Conservation (phyloP, 53 echinoderm and acorn worm genomes). For the Hippasteria phrygiana region DNA sequence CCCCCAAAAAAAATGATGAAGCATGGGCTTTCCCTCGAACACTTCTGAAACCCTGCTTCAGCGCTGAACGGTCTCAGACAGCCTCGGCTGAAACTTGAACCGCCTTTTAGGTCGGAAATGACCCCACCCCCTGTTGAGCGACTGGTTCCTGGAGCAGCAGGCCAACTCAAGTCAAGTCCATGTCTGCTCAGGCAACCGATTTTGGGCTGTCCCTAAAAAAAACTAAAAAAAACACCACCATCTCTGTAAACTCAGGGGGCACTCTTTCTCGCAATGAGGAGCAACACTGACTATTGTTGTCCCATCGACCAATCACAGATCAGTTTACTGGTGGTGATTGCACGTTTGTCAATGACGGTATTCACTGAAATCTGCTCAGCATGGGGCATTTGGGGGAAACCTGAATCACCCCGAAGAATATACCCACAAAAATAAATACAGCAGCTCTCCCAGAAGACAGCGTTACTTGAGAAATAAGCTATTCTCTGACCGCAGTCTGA, state of each 20-base stretch:
- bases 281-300: conserved; percentile 9
- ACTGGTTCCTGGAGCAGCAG: conserved; percentile 36
- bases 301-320: conserved; percentile 17
- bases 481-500: neutral
- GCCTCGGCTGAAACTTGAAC: conserved; percentile 23
- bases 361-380: neutral
- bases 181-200: conserved; percentile 5
- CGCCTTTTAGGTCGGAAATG: conserved; percentile 39
- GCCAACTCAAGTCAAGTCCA: conserved; percentile 19
- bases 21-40: neutral
- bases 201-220: conserved; percentile 11
- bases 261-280: neutral
- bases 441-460: neutral
- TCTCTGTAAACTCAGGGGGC: neutral
- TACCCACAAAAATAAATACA: neutral
- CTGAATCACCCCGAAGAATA: neutral
- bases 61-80: conserved; percentile 1
- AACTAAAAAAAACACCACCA: neutral
- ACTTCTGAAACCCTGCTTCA: neutral
- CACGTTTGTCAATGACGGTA: neutral
- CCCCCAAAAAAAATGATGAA: neutral
- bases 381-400: neutral
- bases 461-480: neutral
- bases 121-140: conserved; percentile 58
- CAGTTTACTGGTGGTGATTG: neutral